Percentiles rank a stretch among this genome's conserved stretches.
Evolutionary conservation across 2,888 invertebrate species (phyloP).

Genomic region (Minunthozetes semirufus): DNA sequence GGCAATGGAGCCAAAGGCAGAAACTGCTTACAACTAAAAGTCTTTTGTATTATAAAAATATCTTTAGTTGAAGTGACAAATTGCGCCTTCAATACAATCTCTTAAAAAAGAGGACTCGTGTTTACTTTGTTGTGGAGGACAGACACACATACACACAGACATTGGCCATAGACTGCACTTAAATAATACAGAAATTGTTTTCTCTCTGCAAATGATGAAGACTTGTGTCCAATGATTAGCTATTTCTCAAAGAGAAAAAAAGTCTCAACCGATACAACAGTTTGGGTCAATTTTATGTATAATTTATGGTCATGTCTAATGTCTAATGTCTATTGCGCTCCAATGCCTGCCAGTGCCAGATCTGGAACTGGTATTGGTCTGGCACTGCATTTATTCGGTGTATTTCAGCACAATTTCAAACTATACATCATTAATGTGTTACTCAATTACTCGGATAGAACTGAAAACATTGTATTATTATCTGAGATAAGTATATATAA

Average conservation of each 20-base stretch:
- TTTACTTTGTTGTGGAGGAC: slow-evolving; percentile 7
- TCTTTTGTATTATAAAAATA: not conserved
- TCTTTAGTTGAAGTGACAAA: slow-evolving; percentile 20
- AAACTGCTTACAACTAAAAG: not conserved
- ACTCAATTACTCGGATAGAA: slow-evolving; percentile 17
- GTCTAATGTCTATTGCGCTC: not conserved
- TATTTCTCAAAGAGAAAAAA: not conserved
- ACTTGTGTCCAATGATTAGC: slow-evolving; percentile 26
- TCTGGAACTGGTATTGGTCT: not conserved
- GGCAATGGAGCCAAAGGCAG: not conserved
- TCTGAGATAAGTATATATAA: not conserved
- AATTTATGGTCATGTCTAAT: slow-evolving; percentile 31
- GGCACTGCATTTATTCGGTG: not conserved
- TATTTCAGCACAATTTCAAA: slow-evolving; percentile 20
- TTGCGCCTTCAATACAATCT: slow-evolving; percentile 10
- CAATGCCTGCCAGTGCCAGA: not conserved
- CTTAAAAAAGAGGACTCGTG: slow-evolving; percentile 1
- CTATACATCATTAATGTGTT: slow-evolving; percentile 31
- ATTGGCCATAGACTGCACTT: not conserved
- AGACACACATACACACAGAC: not conserved
- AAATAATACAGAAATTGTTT: not conserved
- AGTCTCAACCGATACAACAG: not conserved
- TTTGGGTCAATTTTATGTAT: slow-evolving; percentile 29
- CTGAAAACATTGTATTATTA: slow-evolving; percentile 1
- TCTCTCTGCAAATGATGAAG: slow-evolving; percentile 3